Evolutionary conservation across 2,888 invertebrate species (phyloP), one percentile per base, ranked within the genome.

Genomic region (Apocheima hispidaria): DNA sequence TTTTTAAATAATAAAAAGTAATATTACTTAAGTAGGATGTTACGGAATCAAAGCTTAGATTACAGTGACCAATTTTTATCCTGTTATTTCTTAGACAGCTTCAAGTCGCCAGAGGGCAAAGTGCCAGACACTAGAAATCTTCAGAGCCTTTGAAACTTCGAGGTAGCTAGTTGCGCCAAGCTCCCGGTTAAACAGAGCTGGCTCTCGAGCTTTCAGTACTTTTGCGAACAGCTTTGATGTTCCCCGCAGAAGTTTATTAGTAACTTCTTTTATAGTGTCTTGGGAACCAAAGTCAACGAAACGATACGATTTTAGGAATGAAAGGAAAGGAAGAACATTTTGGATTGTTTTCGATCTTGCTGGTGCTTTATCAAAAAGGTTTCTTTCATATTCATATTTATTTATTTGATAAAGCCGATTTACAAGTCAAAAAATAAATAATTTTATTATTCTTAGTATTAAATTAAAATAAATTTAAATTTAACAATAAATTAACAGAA

Each of bases 91-190:
- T 12, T 12, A 55, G 40, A 9, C 28, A 10, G 41, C n/a, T 23
- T 10, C 23, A 21, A 50, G 16, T 43, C 28, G 73, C 72, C 68
- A 59, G 60, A 51, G 60, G 70, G 65, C 74, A 59, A 58, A 69
- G 66, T 68, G 70, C 71, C 72, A 70, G 70, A 60, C 66, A 59
- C 60, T 64, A 61, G 60, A 72, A 71, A 69, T 73, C 73, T 72
- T 66, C 73, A 74, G 71, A 73, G 68, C 70, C 73, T 80, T 75
- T 74, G 70, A 77, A 81, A 79, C 73, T 81, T 76, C 40, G 63
- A 52, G 68, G 68, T 60, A 60, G 72, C 66, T 65, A 73, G 73
- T 75, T 71, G 73, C 69, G 67, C 70, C 60, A 68, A 75, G 73
- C 74, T 78, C 68, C 26, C 55, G 54, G 65, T 72, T 71, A 67